Conservation (phyloP, 2,797 vertebrate species). For the Esox lucius region DNA sequence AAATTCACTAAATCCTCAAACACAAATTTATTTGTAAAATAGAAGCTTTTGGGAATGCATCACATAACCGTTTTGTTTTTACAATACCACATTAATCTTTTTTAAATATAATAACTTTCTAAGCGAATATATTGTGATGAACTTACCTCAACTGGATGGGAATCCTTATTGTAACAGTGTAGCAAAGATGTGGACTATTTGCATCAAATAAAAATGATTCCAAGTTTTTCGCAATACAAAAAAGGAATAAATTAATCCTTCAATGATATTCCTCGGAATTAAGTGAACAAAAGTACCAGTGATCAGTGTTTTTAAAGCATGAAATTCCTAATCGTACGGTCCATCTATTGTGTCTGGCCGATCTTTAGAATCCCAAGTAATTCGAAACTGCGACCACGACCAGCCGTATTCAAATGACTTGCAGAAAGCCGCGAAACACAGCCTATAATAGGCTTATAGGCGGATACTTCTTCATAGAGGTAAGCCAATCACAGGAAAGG, state of each 20-base stretch:
- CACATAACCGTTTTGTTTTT: not conserved
- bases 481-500: conserved; percentile 54
- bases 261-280: not conserved
- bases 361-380: conserved; percentile 33
- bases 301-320: not conserved
- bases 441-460: conserved; percentile 49
- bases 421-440: conserved; percentile 67
- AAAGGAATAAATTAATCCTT: not conserved
- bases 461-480: not conserved
- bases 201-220: not conserved
- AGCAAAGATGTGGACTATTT: not conserved
- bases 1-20: not conserved
- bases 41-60: not conserved
- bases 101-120: not conserved
- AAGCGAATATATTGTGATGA: not conserved
- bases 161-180: not conserved
- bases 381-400: conserved; percentile 50
- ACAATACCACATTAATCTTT: not conserved
- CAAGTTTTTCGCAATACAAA: not conserved
- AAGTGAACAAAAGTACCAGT: not conserved
- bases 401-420: conserved; percentile 71
- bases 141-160: not conserved
- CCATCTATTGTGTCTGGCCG: conserved; percentile 55
- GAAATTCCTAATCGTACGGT: conserved; percentile 8
- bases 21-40: not conserved